Evolutionary conservation across 2,797 vertebrate species (phyloP).

Genomic region (Clarias platycephalus): DNA sequence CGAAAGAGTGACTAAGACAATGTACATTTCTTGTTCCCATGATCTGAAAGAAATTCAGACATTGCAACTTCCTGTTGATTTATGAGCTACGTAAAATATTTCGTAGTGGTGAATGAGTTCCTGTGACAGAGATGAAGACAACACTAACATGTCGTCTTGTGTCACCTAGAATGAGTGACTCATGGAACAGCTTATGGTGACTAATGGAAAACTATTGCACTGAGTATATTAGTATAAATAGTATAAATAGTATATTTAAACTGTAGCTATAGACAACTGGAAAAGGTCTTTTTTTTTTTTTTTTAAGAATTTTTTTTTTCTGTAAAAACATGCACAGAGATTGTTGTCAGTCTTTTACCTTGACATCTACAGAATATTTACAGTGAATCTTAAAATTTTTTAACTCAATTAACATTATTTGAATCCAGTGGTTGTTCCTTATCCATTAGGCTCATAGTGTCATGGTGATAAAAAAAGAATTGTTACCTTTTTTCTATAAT

Average conservation of each 20-base stretch:
- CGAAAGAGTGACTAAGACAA: not conserved
- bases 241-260: not conserved
- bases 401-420: not conserved
- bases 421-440: not conserved
- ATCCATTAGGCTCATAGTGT: not conserved
- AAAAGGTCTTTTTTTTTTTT: not conserved
- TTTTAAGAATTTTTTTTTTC: no score
- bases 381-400: not conserved
- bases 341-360: not conserved
- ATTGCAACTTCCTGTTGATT: not conserved
- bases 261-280: not conserved
- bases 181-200: not conserved
- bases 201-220: not conserved
- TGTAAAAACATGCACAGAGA: not conserved
- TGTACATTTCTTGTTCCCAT: not conserved
- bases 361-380: not conserved
- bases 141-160: not conserved
- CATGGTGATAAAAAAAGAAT: not conserved
- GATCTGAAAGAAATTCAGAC: not conserved
- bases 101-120: not conserved
- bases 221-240: no score
- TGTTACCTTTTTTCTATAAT: not conserved
- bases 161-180: not conserved
- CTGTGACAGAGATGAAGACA: conserved; percentile 1
- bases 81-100: not conserved